A percentile compares a stretch with the other conserved stretches of the same genome.
These are phyloP conservation scores for Onychomys torridus DNA, from an alignment of 2,797 vertebrate species.

Conservation along the genomic window DNA sequence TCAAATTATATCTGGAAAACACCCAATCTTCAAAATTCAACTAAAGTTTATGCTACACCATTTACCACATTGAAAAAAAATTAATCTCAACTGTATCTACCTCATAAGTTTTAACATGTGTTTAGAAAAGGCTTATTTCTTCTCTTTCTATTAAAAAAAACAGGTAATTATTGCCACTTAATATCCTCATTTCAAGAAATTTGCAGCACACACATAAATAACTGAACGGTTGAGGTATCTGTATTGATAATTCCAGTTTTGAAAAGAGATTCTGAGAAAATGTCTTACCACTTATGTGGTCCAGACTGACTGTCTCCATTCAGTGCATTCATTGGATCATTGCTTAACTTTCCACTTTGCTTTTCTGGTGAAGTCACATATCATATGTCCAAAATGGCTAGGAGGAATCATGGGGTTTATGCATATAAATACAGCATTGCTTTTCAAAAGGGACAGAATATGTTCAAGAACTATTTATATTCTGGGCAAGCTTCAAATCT, in stretches of 20 bases:
- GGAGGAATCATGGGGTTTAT: slow-evolving; percentile 74
- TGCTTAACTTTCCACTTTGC: slow-evolving; percentile 75
- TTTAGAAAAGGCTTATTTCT: slow-evolving; percentile 60
- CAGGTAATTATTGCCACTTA: slow-evolving; percentile 23
- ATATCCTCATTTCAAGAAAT: slow-evolving; percentile 29
- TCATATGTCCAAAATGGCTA: slow-evolving; percentile 77
- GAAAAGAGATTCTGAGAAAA: slow-evolving; percentile 70
- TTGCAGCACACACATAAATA: slow-evolving; percentile 3
- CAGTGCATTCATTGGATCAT: slow-evolving; percentile 74
- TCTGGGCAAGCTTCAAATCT: slow-evolving; percentile 64
- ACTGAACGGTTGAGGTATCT: neutral
- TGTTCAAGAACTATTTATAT: slow-evolving; percentile 80
- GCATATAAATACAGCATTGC: slow-evolving; percentile 69
- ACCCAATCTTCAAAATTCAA: slow-evolving; percentile 3
- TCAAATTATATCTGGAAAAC: neutral
- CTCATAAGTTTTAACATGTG: slow-evolving; percentile 31
- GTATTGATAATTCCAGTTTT: slow-evolving; percentile 65
- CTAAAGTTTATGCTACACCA: neutral
- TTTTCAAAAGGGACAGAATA: slow-evolving; percentile 76
- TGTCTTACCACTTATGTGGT: slow-evolving; percentile 65
- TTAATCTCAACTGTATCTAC: neutral
- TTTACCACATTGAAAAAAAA: neutral
- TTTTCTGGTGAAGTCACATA: slow-evolving; percentile 73
- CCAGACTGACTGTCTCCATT: slow-evolving; percentile 79
- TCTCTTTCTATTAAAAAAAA: slow-evolving; percentile 63